Conservation (phyloP, 2,113 vertebrate genomes). For the Anser cygnoides region DNA sequence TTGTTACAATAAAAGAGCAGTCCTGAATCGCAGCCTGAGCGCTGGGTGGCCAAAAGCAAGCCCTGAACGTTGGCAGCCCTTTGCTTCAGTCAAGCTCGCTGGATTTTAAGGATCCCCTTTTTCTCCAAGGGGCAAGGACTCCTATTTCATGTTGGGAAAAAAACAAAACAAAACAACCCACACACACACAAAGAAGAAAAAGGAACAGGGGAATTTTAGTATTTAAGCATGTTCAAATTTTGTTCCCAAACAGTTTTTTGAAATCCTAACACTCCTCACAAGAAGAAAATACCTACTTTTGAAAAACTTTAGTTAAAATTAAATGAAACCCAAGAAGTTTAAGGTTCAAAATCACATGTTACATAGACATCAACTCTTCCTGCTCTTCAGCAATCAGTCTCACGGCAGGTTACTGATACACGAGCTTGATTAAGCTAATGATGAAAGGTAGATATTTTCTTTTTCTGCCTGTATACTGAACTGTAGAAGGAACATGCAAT, state of each 20-base stretch:
- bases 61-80: neutral
- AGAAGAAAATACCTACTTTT: neutral
- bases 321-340: neutral
- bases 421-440: slow-evolving; percentile 75
- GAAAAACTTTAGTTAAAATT: neutral
- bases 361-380: slow-evolving; percentile 1
- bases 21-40: neutral
- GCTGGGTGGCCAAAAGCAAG: neutral
- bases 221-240: neutral
- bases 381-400: slow-evolving; percentile 73
- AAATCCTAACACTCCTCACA: neutral
- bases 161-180: neutral
- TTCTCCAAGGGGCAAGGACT: neutral
- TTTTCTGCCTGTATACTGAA: slow-evolving; percentile 7
- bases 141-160: neutral
- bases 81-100: fast-evolving
- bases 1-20: neutral
- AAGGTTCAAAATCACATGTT: slow-evolving; percentile 45
- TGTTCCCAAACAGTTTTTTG: neutral
- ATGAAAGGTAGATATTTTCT: slow-evolving; percentile 53
- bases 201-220: neutral
- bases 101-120: neutral
- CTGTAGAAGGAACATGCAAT: slow-evolving; percentile 30
- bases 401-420: slow-evolving; percentile 60
- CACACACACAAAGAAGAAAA: neutral